A percentile compares a stretch with the other conserved stretches of the same genome.
Conservation (phyloP, 2,797 vertebrate genomes). For the Malacoctenus gilli region DNA sequence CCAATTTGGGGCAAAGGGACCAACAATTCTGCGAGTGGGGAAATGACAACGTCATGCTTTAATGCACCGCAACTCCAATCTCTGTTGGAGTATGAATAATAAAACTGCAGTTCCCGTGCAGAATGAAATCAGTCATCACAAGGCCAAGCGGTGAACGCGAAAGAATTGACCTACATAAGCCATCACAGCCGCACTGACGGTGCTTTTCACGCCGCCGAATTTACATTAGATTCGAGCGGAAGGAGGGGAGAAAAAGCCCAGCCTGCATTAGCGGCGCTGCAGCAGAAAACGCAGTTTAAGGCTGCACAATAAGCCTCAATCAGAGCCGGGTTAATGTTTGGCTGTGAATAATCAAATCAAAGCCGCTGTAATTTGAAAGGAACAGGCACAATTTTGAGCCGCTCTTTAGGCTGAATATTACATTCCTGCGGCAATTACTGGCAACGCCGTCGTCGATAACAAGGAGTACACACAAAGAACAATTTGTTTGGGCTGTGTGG, state of each 20-base stretch:
- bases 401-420: slow-evolving; percentile 61
- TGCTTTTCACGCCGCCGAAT: slow-evolving; percentile 45
- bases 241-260: slow-evolving; percentile 47
- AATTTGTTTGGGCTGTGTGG: slow-evolving; percentile 51
- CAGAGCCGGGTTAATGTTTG: slow-evolving; percentile 48
- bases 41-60: slow-evolving; percentile 70
- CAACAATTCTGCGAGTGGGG: slow-evolving; percentile 49
- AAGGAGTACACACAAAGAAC: slow-evolving; percentile 45
- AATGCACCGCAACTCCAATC: slow-evolving; percentile 69
- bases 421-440: slow-evolving; percentile 57
- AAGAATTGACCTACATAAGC: slow-evolving; percentile 77
- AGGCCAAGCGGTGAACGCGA: slow-evolving; percentile 54
- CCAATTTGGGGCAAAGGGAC: slow-evolving; percentile 63
- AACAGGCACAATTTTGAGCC: slow-evolving; percentile 58
- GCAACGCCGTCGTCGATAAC: slow-evolving; percentile 48
- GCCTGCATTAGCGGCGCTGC: slow-evolving; percentile 17
- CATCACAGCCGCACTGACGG: slow-evolving; percentile 53
- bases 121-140: slow-evolving; percentile 75
- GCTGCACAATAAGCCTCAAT: slow-evolving; percentile 50
- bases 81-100: slow-evolving; percentile 71
- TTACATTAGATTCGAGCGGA: slow-evolving; percentile 54
- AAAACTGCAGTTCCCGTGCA: slow-evolving; percentile 66
- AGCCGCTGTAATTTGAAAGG: slow-evolving; percentile 57
- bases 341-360: slow-evolving; percentile 69
- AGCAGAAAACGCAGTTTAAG: slow-evolving; percentile 36